phyloP scores from a whole-genome alignment of 53 echinoderm and acorn worm species.

The Antedon mediterranea region DNA sequence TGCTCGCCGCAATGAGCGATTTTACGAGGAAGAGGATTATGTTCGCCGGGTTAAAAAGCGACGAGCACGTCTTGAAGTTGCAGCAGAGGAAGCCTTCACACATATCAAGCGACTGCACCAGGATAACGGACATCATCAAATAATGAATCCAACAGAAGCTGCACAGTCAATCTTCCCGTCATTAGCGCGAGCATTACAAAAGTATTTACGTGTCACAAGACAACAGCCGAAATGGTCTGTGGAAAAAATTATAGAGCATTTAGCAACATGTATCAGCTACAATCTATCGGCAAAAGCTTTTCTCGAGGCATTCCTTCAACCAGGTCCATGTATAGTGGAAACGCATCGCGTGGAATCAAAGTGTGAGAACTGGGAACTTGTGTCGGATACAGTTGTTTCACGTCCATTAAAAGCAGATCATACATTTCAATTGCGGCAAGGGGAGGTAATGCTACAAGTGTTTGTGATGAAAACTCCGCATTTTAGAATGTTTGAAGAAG shows the following conservation, averaged over 20 bases:
- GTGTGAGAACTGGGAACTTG: slow-evolving; percentile 74
- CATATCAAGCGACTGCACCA: slow-evolving; percentile 88
- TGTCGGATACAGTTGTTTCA: slow-evolving; percentile 69
- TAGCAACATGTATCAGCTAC: slow-evolving; percentile 87
- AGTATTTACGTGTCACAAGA: slow-evolving; percentile 88
- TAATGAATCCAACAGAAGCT: slow-evolving; percentile 90
- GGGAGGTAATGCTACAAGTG: slow-evolving; percentile 68
- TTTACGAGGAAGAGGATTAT: slow-evolving; percentile 97
- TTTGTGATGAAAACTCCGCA: slow-evolving; percentile 87
- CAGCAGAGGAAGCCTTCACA: slow-evolving; percentile 88
- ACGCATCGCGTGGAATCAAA: slow-evolving; percentile 29
- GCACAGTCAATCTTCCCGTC: slow-evolving; percentile 97
- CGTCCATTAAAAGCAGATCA: slow-evolving; percentile 68
- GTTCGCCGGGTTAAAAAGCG: slow-evolving; percentile 86
- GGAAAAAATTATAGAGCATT: slow-evolving; percentile 85
- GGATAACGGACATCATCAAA: slow-evolving; percentile 67
- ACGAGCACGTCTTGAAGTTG: slow-evolving; percentile 55
- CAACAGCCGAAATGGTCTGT: slow-evolving; percentile 96
- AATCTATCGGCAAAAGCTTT: slow-evolving; percentile 76
- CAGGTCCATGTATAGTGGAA: slow-evolving; percentile 62
- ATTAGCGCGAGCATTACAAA: slow-evolving; percentile 84
- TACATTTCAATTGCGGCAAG: slow-evolving; percentile 72
- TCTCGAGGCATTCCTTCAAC: slow-evolving; percentile 77
- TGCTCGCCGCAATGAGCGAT: slow-evolving; percentile 79
- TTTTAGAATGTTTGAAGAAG: slow-evolving; percentile 80